phyloP scores from a whole-genome alignment of 2,888 invertebrate genomes.

The Morpho helenor region DNA sequence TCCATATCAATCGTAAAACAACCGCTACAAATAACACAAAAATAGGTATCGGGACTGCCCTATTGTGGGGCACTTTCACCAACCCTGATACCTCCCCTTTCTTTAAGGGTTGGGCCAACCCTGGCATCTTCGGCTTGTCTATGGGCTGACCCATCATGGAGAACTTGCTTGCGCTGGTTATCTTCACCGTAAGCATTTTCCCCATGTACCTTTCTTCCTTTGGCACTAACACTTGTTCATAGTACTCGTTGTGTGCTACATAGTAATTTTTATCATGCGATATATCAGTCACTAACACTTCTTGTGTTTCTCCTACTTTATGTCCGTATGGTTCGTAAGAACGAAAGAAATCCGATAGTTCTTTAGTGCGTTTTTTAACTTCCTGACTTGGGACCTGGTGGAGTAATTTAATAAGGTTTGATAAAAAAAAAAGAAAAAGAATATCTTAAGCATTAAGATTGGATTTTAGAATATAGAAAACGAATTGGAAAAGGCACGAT shows the following conservation, averaged over 20 bases:
- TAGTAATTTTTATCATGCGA: conserved; percentile 94
- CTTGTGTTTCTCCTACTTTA: conserved; percentile 82
- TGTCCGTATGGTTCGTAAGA: conserved; percentile 92
- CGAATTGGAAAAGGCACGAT: too few species aligned
- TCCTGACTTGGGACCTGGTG: conserved; percentile 86
- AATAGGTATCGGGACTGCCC: conserved; percentile 50
- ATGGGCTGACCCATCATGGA: conserved; percentile 87
- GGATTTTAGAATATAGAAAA: too few species aligned
- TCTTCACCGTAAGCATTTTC: conserved; percentile 88
- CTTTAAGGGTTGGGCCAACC: conserved; percentile 72
- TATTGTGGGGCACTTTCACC: conserved; percentile 34
- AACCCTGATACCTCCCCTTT: conserved; percentile 78
- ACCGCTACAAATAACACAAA: conserved; percentile 58
- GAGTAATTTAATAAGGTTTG: too few species aligned
- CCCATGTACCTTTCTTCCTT: conserved; percentile 89
- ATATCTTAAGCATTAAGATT: too few species aligned
- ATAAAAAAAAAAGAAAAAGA: too few species aligned
- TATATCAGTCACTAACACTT: conserved; percentile 94
- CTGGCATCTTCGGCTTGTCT: conserved; percentile 74
- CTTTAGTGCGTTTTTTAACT: conserved; percentile 94
- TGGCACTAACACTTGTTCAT: conserved; percentile 93
- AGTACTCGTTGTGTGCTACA: conserved; percentile 97
- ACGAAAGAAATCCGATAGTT: conserved; percentile 91
- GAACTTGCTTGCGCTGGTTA: conserved; percentile 84
- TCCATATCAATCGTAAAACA: conserved; percentile 61